A percentile compares a stretch with the other conserved stretches of the same genome.
Conservation (phyloP, 2,113 vertebrate species). For the Phyllostomus hastatus region DNA sequence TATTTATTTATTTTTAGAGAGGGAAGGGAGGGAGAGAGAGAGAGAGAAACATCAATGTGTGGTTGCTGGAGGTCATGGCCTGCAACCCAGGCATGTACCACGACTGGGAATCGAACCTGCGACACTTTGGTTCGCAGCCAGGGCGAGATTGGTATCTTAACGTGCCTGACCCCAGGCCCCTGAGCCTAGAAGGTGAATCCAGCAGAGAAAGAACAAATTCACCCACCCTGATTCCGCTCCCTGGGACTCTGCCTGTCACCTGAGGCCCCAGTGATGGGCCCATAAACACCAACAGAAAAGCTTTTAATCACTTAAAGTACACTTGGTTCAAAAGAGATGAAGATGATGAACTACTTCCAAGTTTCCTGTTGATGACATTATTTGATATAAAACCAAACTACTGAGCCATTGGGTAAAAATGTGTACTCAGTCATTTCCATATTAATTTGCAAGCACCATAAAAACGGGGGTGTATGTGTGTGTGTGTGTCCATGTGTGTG, state of each 20-base stretch:
- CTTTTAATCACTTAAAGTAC: neutral
- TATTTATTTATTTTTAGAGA: too few relatives aligned
- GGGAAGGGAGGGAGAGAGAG: too few relatives aligned
- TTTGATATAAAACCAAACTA: neutral
- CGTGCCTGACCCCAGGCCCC: neutral
- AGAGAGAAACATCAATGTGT: too few relatives aligned
- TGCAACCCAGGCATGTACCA: too few relatives aligned
- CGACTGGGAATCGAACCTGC: too few relatives aligned
- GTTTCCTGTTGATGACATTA: neutral
- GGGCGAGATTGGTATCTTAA: neutral
- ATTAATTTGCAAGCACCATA: neutral
- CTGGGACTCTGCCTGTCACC: neutral
- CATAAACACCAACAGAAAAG: neutral
- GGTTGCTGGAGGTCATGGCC: too few relatives aligned
- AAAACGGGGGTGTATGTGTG: neutral
- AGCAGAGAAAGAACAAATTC: neutral
- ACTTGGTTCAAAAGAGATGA: neutral
- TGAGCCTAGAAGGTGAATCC: neutral
- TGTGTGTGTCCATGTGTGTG: neutral
- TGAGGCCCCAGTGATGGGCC: neutral
- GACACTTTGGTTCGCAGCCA: too few relatives aligned
- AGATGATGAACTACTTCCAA: neutral
- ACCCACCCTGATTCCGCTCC: neutral
- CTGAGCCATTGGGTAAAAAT: neutral
- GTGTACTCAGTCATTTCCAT: neutral